Evolutionary conservation across 2,888 invertebrate species (phyloP).

Genomic region (Heteromyza rotundicornis): DNA sequence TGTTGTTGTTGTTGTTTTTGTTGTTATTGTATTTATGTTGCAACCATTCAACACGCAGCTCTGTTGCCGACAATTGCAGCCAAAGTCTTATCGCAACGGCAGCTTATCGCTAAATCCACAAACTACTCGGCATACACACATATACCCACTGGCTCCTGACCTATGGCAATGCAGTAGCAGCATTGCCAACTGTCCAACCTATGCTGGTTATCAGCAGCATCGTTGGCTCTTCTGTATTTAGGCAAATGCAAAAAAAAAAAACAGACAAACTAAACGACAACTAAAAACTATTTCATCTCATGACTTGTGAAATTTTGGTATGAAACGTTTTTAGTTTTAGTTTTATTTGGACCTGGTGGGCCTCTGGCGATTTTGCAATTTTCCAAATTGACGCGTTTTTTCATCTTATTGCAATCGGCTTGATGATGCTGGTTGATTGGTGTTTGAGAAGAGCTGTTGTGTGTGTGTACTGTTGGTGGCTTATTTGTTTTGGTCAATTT

Average conservation of each 20-base stretch:
- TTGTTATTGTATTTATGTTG: neutral
- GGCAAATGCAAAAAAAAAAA: neutral
- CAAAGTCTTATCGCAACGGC: neutral
- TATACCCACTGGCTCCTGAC: neutral
- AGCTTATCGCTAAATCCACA: neutral
- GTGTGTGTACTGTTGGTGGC: neutral
- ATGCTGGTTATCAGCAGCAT: neutral
- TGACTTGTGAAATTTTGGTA: neutral
- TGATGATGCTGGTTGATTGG: neutral
- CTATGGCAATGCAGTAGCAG: constrained; percentile 10
- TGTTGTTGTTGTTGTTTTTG: neutral
- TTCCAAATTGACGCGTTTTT: neutral
- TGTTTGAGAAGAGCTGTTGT: neutral
- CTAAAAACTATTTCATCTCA: neutral
- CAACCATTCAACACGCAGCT: neutral
- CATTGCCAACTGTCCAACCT: neutral
- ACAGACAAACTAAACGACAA: no score
- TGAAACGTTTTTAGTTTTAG: neutral
- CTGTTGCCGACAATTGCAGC: neutral
- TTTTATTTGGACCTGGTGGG: neutral
- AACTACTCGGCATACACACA: no score
- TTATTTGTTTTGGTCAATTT: neutral
- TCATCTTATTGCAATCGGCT: neutral
- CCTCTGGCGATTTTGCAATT: neutral
- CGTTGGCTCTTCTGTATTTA: neutral